Conservation (phyloP, 2,113 vertebrate genomes). For the Meleagris gallopavo region DNA sequence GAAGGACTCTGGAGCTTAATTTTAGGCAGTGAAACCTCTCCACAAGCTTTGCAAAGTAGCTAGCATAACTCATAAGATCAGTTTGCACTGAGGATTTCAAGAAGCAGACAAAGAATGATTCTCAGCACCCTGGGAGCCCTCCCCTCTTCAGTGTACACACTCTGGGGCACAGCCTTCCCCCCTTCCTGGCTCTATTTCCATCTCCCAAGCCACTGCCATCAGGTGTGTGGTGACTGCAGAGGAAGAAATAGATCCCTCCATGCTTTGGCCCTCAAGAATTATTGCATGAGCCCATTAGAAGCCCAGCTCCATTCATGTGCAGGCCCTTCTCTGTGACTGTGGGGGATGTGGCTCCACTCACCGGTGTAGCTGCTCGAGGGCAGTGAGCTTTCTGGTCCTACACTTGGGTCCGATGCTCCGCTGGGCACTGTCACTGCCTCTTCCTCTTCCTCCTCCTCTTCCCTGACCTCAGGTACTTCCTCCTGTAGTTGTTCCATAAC, state of each 20-base stretch:
- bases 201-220: accelerated
- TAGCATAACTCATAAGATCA: not conserved
- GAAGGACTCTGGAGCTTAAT: not conserved
- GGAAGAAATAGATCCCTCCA: not conserved
- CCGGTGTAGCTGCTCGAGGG: conserved; percentile 81
- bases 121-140: not conserved
- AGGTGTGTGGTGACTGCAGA: not conserved
- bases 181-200: not conserved
- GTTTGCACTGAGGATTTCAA: not conserved
- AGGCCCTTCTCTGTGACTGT: not conserved
- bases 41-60: not conserved
- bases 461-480: conserved; percentile 82
- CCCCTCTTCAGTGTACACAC: not conserved
- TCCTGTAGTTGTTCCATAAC: conserved; percentile 84
- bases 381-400: conserved; percentile 74
- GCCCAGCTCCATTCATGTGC: not conserved
- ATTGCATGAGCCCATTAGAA: not conserved
- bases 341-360: not conserved
- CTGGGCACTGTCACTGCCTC: conserved; percentile 72
- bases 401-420: conserved; percentile 66
- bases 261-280: not conserved
- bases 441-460: conserved; percentile 84
- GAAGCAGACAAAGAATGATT: not conserved
- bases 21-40: not conserved
- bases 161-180: not conserved